Base-by-base conservation (phyloP, 2,888 invertebrate species). In the Andrena bicolor region DNA sequence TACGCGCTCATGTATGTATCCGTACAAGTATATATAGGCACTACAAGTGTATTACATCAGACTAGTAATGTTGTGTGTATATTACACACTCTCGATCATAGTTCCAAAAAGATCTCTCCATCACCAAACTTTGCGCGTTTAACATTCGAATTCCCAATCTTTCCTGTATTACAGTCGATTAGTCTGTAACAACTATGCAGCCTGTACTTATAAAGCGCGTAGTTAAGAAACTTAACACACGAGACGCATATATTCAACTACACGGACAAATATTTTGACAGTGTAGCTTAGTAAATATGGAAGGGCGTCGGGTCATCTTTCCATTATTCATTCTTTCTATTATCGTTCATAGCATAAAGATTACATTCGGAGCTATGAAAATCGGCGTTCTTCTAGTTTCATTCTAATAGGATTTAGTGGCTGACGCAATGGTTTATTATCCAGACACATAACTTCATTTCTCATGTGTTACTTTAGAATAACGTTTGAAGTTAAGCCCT, bases 1-100 rank as follows among this genome's bases (percentile, higher is more conserved):
- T 60, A 53, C 26, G 48, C 23, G 30, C 32, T 51, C 13, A 30
- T 56, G 58, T 65, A 32, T 69, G 23, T 63, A 35, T 61, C 28
- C 58, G 35, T 48, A 20, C 26, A 16, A 53, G 30, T 65, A 53
- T 61, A 72, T 78, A 75, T 76, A 76, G 58, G 53, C 26, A 56
- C 60, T 63, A 53, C 73, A 73, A 60, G 70, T 77, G 73, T 70
- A 77, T 83, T 83, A 81, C 82, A 82, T 82, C 82, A 82, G 82
- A 82, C 76, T 72, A 32, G 48, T 70, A 69, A 41, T 78, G 60
- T 74, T 77, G 58, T 68, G 26, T 56, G 49, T 64, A 74, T 70
- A 71, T 63, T 78, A 72, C 64, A 82, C 51, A 48, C 35, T 56
- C 66, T 48, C 74, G 41, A 61, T 77, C 68, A 56, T 49, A 70